A percentile compares a stretch with the other conserved stretches of the same genome.
phyloP scores from a whole-genome alignment of 2,113 vertebrate species.

The Halcyon senegalensis region DNA sequence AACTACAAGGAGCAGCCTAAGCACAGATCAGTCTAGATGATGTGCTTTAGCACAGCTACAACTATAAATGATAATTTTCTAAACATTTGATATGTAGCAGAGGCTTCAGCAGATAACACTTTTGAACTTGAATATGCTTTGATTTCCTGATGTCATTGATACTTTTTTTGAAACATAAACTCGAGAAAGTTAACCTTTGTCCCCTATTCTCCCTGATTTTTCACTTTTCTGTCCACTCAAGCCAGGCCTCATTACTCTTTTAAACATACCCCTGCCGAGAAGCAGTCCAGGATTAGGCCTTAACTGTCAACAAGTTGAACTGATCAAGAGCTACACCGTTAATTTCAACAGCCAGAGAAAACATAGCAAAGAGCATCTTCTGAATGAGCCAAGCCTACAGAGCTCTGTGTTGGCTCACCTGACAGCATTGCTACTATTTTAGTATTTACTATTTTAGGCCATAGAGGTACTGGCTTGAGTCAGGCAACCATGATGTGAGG shows the following conservation, averaged over 20 bases:
- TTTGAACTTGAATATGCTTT: not conserved
- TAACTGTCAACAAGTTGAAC: not conserved
- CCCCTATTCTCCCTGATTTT: not conserved
- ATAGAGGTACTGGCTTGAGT: conserved; percentile 3
- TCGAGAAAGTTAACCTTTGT: not conserved
- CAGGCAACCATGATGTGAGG: conserved; percentile 1
- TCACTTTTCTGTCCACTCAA: not conserved
- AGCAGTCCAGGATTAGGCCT: not conserved
- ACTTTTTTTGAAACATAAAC: not conserved
- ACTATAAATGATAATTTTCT: not conserved
- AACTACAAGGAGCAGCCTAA: not conserved
- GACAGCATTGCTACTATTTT: conserved; percentile 25
- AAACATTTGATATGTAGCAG: not conserved
- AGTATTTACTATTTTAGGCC: conserved; percentile 22
- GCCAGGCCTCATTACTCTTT: not conserved
- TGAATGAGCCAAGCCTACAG: not conserved
- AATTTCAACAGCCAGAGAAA: not conserved
- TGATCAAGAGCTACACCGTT: not conserved
- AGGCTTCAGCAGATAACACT: not conserved
- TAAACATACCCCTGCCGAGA: not conserved
- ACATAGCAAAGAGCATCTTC: not conserved
- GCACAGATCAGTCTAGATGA: not conserved
- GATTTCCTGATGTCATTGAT: not conserved
- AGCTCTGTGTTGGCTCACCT: conserved; percentile 45
- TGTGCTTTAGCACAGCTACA: not conserved